These are phyloP conservation scores for Luidia sarsii DNA, from an alignment of 53 echinoderm and acorn worm genomes.

Conservation along the genomic window DNA sequence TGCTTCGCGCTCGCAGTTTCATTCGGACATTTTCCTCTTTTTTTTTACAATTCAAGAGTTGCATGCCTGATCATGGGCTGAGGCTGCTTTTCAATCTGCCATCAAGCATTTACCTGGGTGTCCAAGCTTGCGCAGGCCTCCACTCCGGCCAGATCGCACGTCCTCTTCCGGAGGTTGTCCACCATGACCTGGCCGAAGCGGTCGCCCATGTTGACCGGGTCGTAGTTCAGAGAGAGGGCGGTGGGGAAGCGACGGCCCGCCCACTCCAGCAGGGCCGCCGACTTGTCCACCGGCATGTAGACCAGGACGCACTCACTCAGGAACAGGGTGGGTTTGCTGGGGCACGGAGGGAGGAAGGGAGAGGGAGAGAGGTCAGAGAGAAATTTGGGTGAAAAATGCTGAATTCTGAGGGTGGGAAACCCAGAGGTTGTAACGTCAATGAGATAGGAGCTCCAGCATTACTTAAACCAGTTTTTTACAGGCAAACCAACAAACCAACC, in stretches of 20 bases:
- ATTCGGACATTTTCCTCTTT: too few relatives aligned
- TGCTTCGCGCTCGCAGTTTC: too few relatives aligned
- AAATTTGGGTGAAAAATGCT: too few relatives aligned
- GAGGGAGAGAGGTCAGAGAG: too few relatives aligned
- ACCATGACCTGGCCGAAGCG: constrained; percentile 96
- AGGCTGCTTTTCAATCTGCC: background rate
- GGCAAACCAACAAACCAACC: too few relatives aligned
- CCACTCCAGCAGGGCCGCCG: constrained; percentile 67
- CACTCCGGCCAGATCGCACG: constrained; percentile 81
- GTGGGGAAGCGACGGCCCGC: constrained; percentile 55
- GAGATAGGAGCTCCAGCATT: too few relatives aligned
- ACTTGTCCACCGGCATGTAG: constrained; percentile 83
- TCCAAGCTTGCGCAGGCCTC: constrained; percentile 79
- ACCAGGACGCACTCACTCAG: constrained; percentile 93
- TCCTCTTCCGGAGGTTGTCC: constrained; percentile 69
- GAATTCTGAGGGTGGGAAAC: too few relatives aligned
- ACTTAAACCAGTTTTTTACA: too few relatives aligned
- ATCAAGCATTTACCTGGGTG: constrained; percentile 76
- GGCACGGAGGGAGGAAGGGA: background rate
- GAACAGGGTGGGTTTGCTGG: constrained; percentile 94
- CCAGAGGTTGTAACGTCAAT: too few relatives aligned
- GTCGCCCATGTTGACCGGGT: constrained; percentile 93
- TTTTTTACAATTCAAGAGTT: too few relatives aligned
- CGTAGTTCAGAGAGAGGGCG: constrained; percentile 83
- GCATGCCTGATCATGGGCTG: too few relatives aligned